Evolutionary conservation across 1,140 invertebrate species (phyloP), one percentile per base, ranked within the genome.

Genomic region (Calephelis virginiensis): DNA sequence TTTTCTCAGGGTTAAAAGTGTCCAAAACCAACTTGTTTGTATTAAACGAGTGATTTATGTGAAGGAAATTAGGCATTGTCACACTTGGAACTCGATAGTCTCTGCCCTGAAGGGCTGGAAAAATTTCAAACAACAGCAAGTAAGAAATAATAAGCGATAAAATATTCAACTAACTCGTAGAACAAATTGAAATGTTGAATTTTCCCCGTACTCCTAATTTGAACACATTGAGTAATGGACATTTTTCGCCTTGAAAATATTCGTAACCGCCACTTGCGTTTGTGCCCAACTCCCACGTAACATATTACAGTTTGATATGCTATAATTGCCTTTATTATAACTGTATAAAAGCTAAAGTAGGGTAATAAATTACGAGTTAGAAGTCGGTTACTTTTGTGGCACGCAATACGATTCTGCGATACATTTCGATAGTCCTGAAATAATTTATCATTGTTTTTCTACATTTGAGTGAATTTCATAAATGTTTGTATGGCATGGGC

Each of bases 391-490:
- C 50, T 53, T 53, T 53, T 53, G 14, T 14, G 14, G 9, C 50
- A 53, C 50, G 50, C 50, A 53, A 53, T 53, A 28, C 50, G n/a
- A 9, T 17, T 53, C n/a, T 13, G 9, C 50, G 17, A 53, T 53
- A 53, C 14, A 53, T 53, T 53, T 53, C 17, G 50, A 10, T 17
- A 17, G 50, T 53, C 50, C 50, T 17, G 5, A 53, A 53, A 53
- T 17, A 53, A 53, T 53, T 53, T 53, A 53, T 53, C 50, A 53
- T 28, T 53, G 13, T 53, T 53, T 53, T 53, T 53, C 17, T 53
- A 53, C 50, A 43, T 43, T 53, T 53, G 17, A 53, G 13, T 53
- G 13, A 53, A 17, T 53, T 53, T 53, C 50, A 53, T 53, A 53
- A 53, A 17, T 53, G 50, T 6, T 53, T 14, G 17, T 14, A 53